Evolutionary conservation across 2,888 invertebrate genomes (phyloP), one percentile per base, ranked within the genome.

Genomic region (Cryptocephalus moraei): DNA sequence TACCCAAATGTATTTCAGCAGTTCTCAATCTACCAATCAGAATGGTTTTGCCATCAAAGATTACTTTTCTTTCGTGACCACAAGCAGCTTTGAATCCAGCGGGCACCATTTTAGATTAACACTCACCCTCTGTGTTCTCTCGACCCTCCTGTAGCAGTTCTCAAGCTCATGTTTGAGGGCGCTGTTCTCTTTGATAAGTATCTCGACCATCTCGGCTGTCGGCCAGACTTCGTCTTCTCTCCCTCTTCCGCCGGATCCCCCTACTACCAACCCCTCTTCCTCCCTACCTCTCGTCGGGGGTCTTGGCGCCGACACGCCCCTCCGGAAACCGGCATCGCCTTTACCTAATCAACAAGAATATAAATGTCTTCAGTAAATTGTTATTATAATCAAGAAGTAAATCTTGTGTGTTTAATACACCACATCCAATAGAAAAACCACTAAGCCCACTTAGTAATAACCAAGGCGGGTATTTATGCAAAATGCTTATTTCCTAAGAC

Each of bases 181-280:
- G 60, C 84, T 84, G 68, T 91, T 91, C 73, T 93, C 92, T 44
- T 86, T 83, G 44, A 87, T 84, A 9, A 92, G 74, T 47, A 86
- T 80, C 63, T 91, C 88, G 10, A 91, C 80, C 73, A 90, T 86
- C 58, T 88, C 87, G 4, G 78, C 75, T 4, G 76, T 79, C 57
- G 66, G 81, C 79, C 78, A 84, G 69, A 65, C 75, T 74, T 64
- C 82, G 22, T 22, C 22, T 22, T 22, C 22, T 6, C 22, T 22
- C 22, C 22, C 22, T 22, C 22, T 22, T 22, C 22, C 22, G 22
- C 22, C 22, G 22, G 22, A 22, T 6, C 22, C 22, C 66, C 60
- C 79, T 9, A 54, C 59, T 64, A 64, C 74, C 63, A 59, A 75
- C 71, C 69, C 81, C 66, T 49, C 75, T 70, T 62, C 82, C 72